phyloP scores from a whole-genome alignment of 2,113 vertebrate species.

The Lucifuga dentata region DNA sequence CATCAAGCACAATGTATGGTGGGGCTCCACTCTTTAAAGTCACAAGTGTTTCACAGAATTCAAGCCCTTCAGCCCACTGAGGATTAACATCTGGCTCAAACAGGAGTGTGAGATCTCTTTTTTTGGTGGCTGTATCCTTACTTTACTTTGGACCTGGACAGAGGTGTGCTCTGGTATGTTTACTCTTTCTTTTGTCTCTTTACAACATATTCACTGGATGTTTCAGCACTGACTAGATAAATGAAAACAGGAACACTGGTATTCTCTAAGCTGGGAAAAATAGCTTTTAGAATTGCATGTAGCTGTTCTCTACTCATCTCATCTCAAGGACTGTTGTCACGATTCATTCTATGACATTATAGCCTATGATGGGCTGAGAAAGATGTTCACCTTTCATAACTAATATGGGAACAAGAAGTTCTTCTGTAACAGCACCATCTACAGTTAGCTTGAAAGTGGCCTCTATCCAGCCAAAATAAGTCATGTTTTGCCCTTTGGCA shows the following conservation, averaged over 20 bases:
- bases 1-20: conserved; percentile 9
- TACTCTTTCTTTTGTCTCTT: conserved; percentile 27
- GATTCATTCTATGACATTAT: conserved; percentile 41
- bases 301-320: conserved; percentile 18
- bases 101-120: conserved; percentile 18
- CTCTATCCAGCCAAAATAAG: conserved; percentile 26
- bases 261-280: conserved; percentile 22
- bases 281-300: neutral
- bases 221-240: conserved; percentile 9
- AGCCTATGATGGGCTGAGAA: conserved; percentile 43
- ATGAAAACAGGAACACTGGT: conserved; percentile 3
- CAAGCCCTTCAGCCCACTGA: conserved; percentile 29
- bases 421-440: neutral
- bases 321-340: conserved; percentile 1
- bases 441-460: conserved; percentile 9
- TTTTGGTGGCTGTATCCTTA: neutral
- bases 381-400: conserved; percentile 23
- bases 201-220: conserved; percentile 14
- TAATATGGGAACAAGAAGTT: conserved; percentile 18
- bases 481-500: conserved; percentile 33
- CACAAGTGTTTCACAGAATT: conserved; percentile 18
- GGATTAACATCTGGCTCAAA: conserved; percentile 34
- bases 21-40: neutral
- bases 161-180: conserved; percentile 24
- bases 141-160: conserved; percentile 18